Evolutionary conservation across 1,140 invertebrate species (phyloP).

Genomic region (Aphelenchoides besseyi): DNA sequence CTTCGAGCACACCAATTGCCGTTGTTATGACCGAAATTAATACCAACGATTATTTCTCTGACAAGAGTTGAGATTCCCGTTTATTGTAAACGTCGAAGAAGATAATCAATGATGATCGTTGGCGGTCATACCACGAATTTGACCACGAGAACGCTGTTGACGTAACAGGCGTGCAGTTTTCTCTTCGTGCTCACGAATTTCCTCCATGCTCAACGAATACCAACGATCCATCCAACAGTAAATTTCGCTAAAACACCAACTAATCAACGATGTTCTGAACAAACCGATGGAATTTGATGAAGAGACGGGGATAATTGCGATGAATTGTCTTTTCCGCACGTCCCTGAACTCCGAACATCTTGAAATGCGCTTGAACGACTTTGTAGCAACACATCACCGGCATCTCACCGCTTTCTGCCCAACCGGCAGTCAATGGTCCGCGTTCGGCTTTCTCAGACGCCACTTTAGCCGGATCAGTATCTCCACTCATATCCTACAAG

Average conservation of each 20-base stretch:
- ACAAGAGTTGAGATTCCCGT: too few species aligned
- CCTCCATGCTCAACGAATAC: slow-evolving; percentile 88
- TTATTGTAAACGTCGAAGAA: too few species aligned
- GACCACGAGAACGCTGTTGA: slow-evolving; percentile 20
- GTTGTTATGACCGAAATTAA: too few species aligned
- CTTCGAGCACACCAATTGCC: too few species aligned
- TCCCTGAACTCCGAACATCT: slow-evolving; percentile 93
- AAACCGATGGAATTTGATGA: slow-evolving; percentile 39
- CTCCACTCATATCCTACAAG: slow-evolving; percentile 77
- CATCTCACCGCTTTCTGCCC: slow-evolving; percentile 70
- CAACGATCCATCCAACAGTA: slow-evolving; percentile 93
- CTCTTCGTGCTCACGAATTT: slow-evolving; percentile 85
- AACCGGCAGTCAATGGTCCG: slow-evolving; percentile 79
- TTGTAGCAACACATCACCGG: slow-evolving; percentile 98
- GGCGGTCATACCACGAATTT: slow-evolving; percentile 31
- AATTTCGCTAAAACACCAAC: slow-evolving; percentile 89
- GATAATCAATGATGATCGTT: slow-evolving; percentile 11
- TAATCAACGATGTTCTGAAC: slow-evolving; percentile 67
- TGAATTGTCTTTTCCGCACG: slow-evolving; percentile 90
- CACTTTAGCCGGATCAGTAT: slow-evolving; percentile 82
- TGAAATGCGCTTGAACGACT: slow-evolving; percentile 91
- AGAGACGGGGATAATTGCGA: slow-evolving; percentile 62
- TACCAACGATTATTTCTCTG: too few species aligned
- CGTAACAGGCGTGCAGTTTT: slow-evolving; percentile 80
- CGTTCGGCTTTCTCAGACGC: slow-evolving; percentile 86